These are phyloP conservation scores for Byasa hedistus DNA, from an alignment of 2,888 invertebrate genomes.

Conservation along the genomic window DNA sequence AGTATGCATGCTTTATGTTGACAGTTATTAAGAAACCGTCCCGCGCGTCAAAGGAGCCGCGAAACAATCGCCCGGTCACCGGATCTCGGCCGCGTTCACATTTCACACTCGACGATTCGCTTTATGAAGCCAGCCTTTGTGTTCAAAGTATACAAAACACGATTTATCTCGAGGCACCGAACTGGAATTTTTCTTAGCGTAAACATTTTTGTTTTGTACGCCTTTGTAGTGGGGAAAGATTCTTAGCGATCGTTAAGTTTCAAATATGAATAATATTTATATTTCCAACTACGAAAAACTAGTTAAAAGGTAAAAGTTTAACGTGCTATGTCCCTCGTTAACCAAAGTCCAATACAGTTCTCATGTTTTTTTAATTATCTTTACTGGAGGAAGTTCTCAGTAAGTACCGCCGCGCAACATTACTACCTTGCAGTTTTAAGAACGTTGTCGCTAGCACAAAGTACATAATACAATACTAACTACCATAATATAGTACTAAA, in stretches of 20 bases:
- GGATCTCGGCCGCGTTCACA: constrained; percentile 22
- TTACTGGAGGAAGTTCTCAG: too few species aligned
- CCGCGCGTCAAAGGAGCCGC: constrained; percentile 11
- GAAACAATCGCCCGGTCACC: constrained; percentile 20
- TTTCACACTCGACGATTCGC: constrained; percentile 26
- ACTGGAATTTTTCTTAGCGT: constrained; percentile 2
- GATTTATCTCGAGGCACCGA: constrained; percentile 20
- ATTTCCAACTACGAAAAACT: too few species aligned
- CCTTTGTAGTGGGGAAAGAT: constrained; percentile 6
- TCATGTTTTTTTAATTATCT: too few species aligned
- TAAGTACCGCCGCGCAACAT: too few species aligned
- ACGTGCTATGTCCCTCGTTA: too few species aligned
- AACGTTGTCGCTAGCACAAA: too few species aligned
- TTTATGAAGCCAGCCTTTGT: constrained; percentile 27
- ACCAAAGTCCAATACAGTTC: too few species aligned
- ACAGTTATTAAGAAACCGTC: constrained; percentile 5
- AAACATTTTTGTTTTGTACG: constrained; percentile 12
- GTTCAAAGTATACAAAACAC: constrained; percentile 19
- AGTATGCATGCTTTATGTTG: constrained; percentile 15
- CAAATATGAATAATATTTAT: too few species aligned
- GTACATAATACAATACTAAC: too few species aligned
- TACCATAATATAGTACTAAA: too few species aligned
- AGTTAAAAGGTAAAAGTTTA: too few species aligned
- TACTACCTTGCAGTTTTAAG: too few species aligned
- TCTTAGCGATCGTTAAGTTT: background rate